Evolutionary conservation across 1,140 invertebrate species (phyloP).

Genomic region (Oryzaephilus surinamensis): DNA sequence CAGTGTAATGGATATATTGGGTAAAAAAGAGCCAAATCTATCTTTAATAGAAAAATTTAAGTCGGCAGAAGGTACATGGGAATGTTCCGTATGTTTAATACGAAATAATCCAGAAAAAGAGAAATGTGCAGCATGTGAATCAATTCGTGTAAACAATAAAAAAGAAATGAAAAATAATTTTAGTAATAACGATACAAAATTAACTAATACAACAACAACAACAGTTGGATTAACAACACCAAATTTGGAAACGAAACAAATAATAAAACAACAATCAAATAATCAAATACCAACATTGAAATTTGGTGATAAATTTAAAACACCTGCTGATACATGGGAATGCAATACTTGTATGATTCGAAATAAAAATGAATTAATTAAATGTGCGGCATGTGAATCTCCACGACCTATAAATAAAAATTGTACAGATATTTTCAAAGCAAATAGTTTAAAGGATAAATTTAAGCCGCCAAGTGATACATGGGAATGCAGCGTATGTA

Average conservation of each 20-base stretch:
- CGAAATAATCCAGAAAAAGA: constrained; percentile 40
- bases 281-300: constrained; percentile 1
- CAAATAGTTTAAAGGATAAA: neutral
- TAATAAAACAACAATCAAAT: neutral
- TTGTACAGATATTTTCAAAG: no score
- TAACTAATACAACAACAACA: no score
- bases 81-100: constrained; percentile 45
- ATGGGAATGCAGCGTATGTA: constrained; percentile 48
- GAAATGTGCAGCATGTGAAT: constrained; percentile 42
- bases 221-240: no score
- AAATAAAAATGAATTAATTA: constrained; percentile 45
- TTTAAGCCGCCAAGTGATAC: constrained; percentile 19
- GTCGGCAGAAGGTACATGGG: constrained; percentile 36
- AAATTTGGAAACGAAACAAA: no score
- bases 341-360: constrained; percentile 53
- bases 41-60: constrained; percentile 23
- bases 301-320: constrained; percentile 30
- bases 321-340: constrained; percentile 44
- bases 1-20: constrained; percentile 33
- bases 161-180: constrained; percentile 5
- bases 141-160: constrained; percentile 22
- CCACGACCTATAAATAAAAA: constrained; percentile 37
- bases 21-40: constrained; percentile 6
- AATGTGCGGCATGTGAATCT: constrained; percentile 54
- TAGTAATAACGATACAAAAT: no score